Percentiles rank a stretch among this genome's conserved stretches.
These are phyloP conservation scores for Beroe forskalii DNA, from an alignment of 37 sponge, comb jelly and placozoan genomes.

Conservation along the genomic window DNA sequence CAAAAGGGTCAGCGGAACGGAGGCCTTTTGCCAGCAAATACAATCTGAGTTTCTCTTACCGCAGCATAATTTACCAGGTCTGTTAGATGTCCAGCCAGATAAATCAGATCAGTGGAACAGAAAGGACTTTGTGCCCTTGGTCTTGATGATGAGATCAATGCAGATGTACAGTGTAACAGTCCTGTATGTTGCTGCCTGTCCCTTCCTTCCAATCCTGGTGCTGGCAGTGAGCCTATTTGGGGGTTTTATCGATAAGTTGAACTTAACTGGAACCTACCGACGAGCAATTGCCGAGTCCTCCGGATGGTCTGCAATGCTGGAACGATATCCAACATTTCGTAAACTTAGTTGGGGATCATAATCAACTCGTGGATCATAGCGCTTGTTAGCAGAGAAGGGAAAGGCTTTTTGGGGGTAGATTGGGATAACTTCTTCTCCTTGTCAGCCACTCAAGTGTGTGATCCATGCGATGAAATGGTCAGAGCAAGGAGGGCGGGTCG, in stretches of 20 bases:
- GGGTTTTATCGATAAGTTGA: not conserved
- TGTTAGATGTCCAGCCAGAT: not conserved
- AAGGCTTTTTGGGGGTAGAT: not conserved
- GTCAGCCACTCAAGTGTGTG: not conserved
- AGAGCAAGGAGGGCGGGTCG: not conserved
- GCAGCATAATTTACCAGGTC: not conserved
- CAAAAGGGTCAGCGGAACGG: not conserved
- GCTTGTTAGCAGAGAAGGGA: not conserved
- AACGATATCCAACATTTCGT: not conserved
- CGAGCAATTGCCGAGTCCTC: not conserved
- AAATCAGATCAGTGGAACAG: no score
- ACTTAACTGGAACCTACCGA: not conserved
- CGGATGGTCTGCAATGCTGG: not conserved
- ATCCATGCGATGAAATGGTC: not conserved
- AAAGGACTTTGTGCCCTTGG: not conserved
- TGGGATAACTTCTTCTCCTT: slow-evolving; percentile 21
- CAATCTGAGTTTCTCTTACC: not conserved
- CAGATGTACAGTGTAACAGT: slow-evolving; percentile 18
- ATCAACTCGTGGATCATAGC: not conserved
- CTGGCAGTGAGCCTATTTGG: not conserved
- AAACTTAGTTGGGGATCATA: not conserved
- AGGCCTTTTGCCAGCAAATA: not conserved
- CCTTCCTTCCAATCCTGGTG: not conserved
- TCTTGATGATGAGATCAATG: slow-evolving; percentile 29
- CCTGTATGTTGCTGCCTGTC: slow-evolving; percentile 40